These are phyloP conservation scores for Chiridota heheva DNA, from an alignment of 35 echinoderm and acorn worm species.

Conservation along the genomic window DNA sequence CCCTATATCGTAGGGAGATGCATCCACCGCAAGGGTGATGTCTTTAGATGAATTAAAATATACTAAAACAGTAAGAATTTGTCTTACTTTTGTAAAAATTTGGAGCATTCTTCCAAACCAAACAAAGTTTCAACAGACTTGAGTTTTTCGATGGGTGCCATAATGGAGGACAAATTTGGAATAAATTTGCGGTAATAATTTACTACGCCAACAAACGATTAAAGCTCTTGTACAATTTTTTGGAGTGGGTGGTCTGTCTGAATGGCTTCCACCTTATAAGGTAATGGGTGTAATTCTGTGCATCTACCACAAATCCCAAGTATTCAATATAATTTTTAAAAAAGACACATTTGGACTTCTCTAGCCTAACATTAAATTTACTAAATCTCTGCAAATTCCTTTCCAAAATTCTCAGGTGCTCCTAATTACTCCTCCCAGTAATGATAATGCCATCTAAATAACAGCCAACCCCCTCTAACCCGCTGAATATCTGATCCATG, in stretches of 20 bases:
- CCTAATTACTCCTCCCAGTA: slow-evolving; percentile 25
- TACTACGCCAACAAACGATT: slow-evolving; percentile 10
- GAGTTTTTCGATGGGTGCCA: neutral
- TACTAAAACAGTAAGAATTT: neutral
- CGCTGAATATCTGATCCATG: slow-evolving; percentile 52
- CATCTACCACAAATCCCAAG: slow-evolving; percentile 46
- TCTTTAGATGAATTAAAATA: slow-evolving; percentile 11
- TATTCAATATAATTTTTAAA: neutral
- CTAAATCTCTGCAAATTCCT: neutral
- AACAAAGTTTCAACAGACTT: neutral
- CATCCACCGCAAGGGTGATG: slow-evolving; percentile 35
- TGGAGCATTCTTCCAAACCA: neutral
- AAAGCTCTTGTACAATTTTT: slow-evolving; percentile 2
- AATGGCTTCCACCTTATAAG: slow-evolving; percentile 23
- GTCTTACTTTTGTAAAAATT: neutral
- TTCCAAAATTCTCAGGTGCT: slow-evolving; percentile 31
- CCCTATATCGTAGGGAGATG: slow-evolving; percentile 47
- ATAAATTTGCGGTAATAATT: slow-evolving; percentile 42
- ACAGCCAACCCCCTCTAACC: slow-evolving; percentile 26
- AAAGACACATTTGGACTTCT: slow-evolving; percentile 37
- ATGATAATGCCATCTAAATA: slow-evolving; percentile 52
- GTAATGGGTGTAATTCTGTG: slow-evolving; percentile 48
- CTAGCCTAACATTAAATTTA: slow-evolving; percentile 28
- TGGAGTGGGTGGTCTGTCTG: slow-evolving; percentile 15
- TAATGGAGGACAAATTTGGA: slow-evolving; percentile 27